Percentiles rank a stretch among this genome's conserved stretches.
Evolutionary conservation across 2,797 vertebrate species (phyloP).

Genomic region (Lindbergichthys nudifrons): DNA sequence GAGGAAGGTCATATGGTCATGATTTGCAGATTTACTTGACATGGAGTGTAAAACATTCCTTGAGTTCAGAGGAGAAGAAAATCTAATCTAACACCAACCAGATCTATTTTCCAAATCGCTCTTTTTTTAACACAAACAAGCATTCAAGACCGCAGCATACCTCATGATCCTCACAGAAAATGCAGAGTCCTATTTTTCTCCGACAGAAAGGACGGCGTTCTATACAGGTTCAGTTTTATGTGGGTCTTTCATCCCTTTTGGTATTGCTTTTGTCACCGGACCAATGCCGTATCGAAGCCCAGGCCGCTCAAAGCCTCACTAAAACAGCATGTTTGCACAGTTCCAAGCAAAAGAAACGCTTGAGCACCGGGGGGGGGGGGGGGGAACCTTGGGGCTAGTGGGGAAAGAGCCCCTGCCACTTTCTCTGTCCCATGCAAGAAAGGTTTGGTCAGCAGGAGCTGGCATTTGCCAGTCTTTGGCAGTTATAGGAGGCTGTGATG

Average conservation of each 20-base stretch:
- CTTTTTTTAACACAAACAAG: conserved; percentile 62
- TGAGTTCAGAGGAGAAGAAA: conserved; percentile 77
- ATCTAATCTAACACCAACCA: conserved; percentile 75
- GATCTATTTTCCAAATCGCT: conserved; percentile 71
- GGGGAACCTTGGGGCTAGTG: conserved; percentile 60
- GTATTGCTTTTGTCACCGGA: conserved; percentile 74
- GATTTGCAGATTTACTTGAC: conserved; percentile 82
- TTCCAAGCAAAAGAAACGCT: conserved; percentile 78
- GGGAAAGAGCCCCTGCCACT: conserved; percentile 72
- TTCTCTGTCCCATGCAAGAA: conserved; percentile 79
- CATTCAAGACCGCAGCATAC: conserved; percentile 55
- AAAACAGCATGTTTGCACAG: conserved; percentile 81
- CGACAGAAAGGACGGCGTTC: conserved; percentile 37
- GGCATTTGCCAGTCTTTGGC: conserved; percentile 80
- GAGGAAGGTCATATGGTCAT: conserved; percentile 82
- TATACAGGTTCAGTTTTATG: conserved; percentile 71
- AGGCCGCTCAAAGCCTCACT: conserved; percentile 68
- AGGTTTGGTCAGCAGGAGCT: conserved; percentile 82
- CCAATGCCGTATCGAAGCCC: conserved; percentile 68
- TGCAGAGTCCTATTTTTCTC: conserved; percentile 40
- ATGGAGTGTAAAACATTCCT: conserved; percentile 81
- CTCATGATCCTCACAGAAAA: conserved; percentile 60
- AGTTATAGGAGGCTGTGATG: conserved; percentile 77
- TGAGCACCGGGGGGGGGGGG: conserved; percentile 36
- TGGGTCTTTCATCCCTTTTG: conserved; percentile 67